Evolutionary conservation across 2,113 vertebrate species (phyloP).

Genomic region (Apeltes quadracus): DNA sequence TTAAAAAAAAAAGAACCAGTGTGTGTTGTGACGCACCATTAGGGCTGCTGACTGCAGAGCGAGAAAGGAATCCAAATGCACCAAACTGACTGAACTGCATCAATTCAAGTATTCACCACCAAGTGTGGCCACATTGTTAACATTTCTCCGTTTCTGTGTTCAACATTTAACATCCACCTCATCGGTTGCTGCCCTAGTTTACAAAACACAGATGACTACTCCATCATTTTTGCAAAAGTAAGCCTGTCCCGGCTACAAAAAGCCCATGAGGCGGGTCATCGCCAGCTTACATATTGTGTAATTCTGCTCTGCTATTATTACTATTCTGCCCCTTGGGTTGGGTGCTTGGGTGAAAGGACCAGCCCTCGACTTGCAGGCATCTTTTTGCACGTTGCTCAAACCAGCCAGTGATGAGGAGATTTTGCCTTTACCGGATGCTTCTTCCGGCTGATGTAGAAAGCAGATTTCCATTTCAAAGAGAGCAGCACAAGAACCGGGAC

Average conservation of each 20-base stretch:
- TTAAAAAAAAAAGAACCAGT: constrained; percentile 41
- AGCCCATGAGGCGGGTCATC: constrained; percentile 9
- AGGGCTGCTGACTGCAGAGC: constrained; percentile 58
- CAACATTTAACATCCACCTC: background rate
- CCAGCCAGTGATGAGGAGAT: constrained; percentile 56
- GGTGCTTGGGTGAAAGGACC: constrained; percentile 33
- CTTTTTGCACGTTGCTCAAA: constrained; percentile 40
- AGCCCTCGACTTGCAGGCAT: constrained; percentile 62
- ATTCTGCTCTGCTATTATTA: constrained; percentile 9
- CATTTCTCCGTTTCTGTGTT: background rate
- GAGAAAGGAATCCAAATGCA: constrained; percentile 16
- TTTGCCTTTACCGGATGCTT: constrained; percentile 40
- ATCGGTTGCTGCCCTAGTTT: constrained; percentile 15
- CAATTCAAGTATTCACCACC: background rate
- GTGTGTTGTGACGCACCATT: constrained; percentile 58
- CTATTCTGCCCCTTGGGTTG: background rate
- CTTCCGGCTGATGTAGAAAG: constrained; percentile 11
- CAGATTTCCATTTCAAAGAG: constrained; percentile 64
- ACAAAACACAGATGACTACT: constrained; percentile 17
- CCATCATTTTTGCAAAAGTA: constrained; percentile 20
- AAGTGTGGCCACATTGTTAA: background rate
- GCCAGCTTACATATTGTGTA: constrained; percentile 35
- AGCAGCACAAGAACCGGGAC: constrained; percentile 5
- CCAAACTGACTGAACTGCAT: background rate
- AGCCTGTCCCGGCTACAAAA: constrained; percentile 5